These are phyloP conservation scores for Adelphocoris suturalis DNA, from an alignment of 2,888 invertebrate genomes.

Conservation along the genomic window DNA sequence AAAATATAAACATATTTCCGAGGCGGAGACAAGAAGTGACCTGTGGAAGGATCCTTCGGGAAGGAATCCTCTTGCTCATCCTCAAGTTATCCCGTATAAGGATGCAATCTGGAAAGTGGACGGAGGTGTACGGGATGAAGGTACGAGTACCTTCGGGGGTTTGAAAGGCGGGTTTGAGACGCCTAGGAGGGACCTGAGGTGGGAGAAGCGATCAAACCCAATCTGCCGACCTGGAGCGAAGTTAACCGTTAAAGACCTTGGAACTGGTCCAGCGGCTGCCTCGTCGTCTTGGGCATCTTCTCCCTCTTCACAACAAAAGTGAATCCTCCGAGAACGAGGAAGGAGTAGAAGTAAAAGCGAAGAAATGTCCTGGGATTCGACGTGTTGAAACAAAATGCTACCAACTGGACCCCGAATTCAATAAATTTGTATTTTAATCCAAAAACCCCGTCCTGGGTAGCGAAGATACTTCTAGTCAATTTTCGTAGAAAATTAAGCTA, in stretches of 20 bases:
- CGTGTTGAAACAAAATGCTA: background rate
- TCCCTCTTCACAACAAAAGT: conserved; percentile 60
- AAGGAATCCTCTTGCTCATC: conserved; percentile 9
- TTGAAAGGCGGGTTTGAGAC: conserved; percentile 27
- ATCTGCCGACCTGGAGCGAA: conserved; percentile 50
- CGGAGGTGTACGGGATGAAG: conserved; percentile 15
- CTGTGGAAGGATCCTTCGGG: background rate
- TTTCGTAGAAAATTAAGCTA: no score
- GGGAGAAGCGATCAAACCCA: conserved; percentile 54
- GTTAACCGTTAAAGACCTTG: conserved; percentile 64
- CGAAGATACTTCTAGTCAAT: no score
- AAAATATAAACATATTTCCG: conserved; percentile 22
- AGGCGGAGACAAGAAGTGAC: background rate
- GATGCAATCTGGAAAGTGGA: conserved; percentile 32
- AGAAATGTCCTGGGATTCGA: conserved; percentile 31
- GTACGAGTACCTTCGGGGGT: background rate
- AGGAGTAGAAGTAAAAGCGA: conserved; percentile 64
- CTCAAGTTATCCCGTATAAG: background rate
- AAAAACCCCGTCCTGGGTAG: background rate
- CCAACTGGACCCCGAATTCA: background rate
- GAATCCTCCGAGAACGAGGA: conserved; percentile 48
- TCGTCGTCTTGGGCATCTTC: conserved; percentile 48
- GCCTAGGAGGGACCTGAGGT: background rate
- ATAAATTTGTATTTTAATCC: background rate
- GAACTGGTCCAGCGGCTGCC: conserved; percentile 62